Evolutionary conservation across 2,113 vertebrate genomes (phyloP).

Genomic region (Catharus bicknelli): DNA sequence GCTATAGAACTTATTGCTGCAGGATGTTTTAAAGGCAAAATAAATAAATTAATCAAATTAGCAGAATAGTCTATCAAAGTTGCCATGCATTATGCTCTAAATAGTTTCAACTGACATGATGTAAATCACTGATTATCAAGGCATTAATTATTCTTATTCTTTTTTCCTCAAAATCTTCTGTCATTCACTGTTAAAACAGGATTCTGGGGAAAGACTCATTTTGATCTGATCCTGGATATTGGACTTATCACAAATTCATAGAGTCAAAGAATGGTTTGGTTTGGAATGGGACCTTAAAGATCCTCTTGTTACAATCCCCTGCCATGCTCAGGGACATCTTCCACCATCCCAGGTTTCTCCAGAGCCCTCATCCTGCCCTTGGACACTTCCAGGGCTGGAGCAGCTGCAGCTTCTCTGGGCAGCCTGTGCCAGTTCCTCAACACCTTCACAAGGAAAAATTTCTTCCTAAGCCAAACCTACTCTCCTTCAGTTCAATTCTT

Average conservation of each 20-base stretch:
- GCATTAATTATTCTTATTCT: neutral
- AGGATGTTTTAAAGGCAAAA: neutral
- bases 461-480: neutral
- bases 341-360: too few relatives aligned
- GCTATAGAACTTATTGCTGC: neutral
- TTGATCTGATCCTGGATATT: neutral
- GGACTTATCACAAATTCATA: neutral
- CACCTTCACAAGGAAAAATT: neutral
- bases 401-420: neutral
- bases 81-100: neutral
- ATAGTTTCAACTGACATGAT: neutral
- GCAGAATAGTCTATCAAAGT: neutral
- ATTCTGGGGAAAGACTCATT: neutral
- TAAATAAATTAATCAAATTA: neutral
- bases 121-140: neutral
- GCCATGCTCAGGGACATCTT: neutral
- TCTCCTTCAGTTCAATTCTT: neutral
- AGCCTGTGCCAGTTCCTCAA: rapidly evolving
- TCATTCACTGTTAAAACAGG: neutral
- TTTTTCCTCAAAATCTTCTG: neutral
- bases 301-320: neutral
- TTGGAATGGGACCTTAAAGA: neutral
- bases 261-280: neutral
- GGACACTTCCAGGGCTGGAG: neutral
- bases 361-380: neutral